Conservation (phyloP, 2,113 vertebrate species). For the Mystacornis crossleyi region DNA sequence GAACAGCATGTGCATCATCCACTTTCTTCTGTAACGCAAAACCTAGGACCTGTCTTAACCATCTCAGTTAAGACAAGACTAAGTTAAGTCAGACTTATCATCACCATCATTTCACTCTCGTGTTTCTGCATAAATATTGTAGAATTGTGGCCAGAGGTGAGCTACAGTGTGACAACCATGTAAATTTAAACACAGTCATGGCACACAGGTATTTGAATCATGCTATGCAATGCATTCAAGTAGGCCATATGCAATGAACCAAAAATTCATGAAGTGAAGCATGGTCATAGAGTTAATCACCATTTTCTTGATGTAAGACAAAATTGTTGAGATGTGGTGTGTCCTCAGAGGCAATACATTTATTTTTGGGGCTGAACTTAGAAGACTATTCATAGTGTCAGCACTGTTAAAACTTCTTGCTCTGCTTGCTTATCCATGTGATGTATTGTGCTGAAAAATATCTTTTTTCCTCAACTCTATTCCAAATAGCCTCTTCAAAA, state of each 20-base stretch:
- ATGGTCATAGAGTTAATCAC: neutral
- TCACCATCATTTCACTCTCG: neutral
- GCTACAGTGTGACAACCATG: neutral
- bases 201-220: neutral
- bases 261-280: neutral
- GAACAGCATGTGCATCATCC: accelerated
- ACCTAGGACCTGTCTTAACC: neutral
- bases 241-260: neutral
- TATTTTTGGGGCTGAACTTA: neutral
- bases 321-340: neutral
- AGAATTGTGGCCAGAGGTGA: neutral
- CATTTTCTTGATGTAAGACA: neutral
- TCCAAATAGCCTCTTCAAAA: neutral
- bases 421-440: neutral
- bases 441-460: neutral
- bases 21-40: neutral
- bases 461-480: neutral
- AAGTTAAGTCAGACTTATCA: neutral
- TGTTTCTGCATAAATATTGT: neutral
- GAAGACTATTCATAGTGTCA: neutral
- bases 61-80: neutral
- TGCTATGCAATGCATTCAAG: accelerated
- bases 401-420: neutral
- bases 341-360: neutral
- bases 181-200: neutral